A percentile compares a stretch with the other conserved stretches of the same genome.
Conservation (phyloP, 2,797 vertebrate species). For the Sebastes glaucus region DNA sequence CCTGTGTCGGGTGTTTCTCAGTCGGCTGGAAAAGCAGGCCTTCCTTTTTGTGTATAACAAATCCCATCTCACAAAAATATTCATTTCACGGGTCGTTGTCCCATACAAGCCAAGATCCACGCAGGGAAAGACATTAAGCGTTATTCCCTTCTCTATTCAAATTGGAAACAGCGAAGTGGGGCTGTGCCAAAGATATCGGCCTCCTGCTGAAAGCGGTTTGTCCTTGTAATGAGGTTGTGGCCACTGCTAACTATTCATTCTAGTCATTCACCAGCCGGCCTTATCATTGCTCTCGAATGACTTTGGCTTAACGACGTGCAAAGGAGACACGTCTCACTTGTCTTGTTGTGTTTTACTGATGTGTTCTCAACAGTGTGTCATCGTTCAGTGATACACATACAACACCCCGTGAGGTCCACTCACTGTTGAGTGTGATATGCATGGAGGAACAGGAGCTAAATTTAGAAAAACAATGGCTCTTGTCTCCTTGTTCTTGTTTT, state of each 20-base stretch:
- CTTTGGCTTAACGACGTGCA: constrained; percentile 60
- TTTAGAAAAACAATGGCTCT: background rate
- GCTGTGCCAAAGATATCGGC: constrained; percentile 65
- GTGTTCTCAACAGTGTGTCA: constrained; percentile 26
- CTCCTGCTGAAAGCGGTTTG: constrained; percentile 59
- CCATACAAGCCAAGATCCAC: constrained; percentile 72
- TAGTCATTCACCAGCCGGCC: constrained; percentile 52
- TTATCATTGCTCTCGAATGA: constrained; percentile 61
- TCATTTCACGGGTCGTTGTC: constrained; percentile 78
- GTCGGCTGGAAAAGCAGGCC: constrained; percentile 33
- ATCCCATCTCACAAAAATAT: constrained; percentile 77
- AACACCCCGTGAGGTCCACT: background rate
- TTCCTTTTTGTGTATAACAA: constrained; percentile 59
- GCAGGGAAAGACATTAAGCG: constrained; percentile 67
- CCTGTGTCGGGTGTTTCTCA: constrained; percentile 30
- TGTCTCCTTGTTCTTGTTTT: background rate
- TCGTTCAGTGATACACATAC: constrained; percentile 12
- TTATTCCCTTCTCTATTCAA: constrained; percentile 69
- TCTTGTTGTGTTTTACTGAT: constrained; percentile 51
- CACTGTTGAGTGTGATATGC: background rate
- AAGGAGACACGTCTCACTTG: constrained; percentile 55
- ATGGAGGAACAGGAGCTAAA: background rate
- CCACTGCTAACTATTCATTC: constrained; percentile 66
- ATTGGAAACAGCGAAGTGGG: constrained; percentile 64
- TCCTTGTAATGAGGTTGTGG: constrained; percentile 73